Base-by-base conservation (phyloP, 1,140 invertebrate genomes). In the Vanessa atalanta region DNA sequence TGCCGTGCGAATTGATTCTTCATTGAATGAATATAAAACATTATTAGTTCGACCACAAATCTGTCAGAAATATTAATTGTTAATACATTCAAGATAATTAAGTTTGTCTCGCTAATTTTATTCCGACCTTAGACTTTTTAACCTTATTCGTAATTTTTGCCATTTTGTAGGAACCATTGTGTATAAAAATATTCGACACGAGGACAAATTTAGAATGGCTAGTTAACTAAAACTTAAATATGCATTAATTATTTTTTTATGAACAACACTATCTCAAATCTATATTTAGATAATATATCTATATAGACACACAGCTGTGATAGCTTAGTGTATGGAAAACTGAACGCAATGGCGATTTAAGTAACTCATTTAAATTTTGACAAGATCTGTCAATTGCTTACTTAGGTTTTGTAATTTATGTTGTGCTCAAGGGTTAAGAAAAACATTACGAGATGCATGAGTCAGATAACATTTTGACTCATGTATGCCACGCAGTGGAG, bases 71-170 rank as follows among this genome's bases (percentile, higher is more conserved):
- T 72, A 72, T 72, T 65, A 55, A 72, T 72, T 72, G 48, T 53
- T 72, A 72, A 72, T 72, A 65, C 63, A 70, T 70, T 70, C 67
- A 72, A 55, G 63, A 72, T 65, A 65, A 72, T 72, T 72, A 72
- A 72, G 47, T 15, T 53, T 9, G 47, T 61, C 37, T 72, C 60
- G 72, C 26, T 73, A 73, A 73, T 73, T 73, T 68, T 66, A 73
- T 68, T 23, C 72, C 23, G 72, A 73, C 72, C 72, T 73, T 73
- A 63, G 47, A 61, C n/a, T 16, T 70, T 48, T 70, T 70, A 70
- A 70, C 60, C 53, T 70, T 53, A 73, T 67, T 65, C 48, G 64
- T 5, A 60, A 66, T 53, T 57, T 72, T 66, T 68, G 60, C 55
- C 55, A 60, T 73, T 12, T 63, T 26, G 55, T 16, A 31, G 47